A percentile compares a stretch with the other conserved stretches of the same genome.
phyloP scores from a whole-genome alignment of 2,888 invertebrate genomes.

The Dysmachus trigonus region DNA sequence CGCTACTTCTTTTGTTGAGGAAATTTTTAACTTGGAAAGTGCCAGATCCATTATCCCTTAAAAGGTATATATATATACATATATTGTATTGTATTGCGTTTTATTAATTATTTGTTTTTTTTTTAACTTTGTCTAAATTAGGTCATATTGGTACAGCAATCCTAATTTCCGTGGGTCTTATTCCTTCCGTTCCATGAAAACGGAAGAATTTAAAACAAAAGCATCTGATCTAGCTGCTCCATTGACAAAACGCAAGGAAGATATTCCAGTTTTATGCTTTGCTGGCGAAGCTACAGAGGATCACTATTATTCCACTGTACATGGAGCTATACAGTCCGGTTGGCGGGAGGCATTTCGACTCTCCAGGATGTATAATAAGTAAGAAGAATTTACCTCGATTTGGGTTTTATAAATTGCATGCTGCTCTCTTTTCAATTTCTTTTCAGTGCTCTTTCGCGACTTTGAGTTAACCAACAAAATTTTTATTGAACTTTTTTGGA shows the following conservation, averaged over 20 bases:
- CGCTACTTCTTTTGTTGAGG: constrained; percentile 60
- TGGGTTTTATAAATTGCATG: constrained; percentile 2
- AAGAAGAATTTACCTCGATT: constrained; percentile 16
- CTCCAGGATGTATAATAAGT: constrained; percentile 57
- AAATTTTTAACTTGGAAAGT: constrained; percentile 60
- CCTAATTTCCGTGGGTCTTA: constrained; percentile 73
- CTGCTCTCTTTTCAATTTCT: constrained; percentile 22
- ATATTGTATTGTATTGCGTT: not conserved
- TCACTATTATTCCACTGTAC: constrained; percentile 73
- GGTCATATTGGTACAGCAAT: constrained; percentile 74
- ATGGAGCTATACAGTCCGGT: constrained; percentile 80
- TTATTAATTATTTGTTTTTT: not conserved
- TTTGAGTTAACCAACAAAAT: constrained; percentile 9
- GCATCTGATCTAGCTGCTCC: constrained; percentile 69
- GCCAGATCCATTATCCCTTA: constrained; percentile 57
- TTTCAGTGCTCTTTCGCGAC: constrained; percentile 34
- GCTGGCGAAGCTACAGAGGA: constrained; percentile 76
- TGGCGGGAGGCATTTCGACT: constrained; percentile 76
- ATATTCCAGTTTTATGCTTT: constrained; percentile 69
- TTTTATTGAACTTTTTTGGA: constrained; percentile 19
- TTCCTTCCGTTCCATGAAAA: constrained; percentile 69
- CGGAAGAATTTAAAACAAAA: constrained; percentile 68
- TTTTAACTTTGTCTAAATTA: constrained; percentile 52
- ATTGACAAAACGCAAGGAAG: constrained; percentile 55
- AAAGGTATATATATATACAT: no score